Base-by-base conservation (phyloP, 2,113 vertebrate species). In the Xiphias gladius region DNA sequence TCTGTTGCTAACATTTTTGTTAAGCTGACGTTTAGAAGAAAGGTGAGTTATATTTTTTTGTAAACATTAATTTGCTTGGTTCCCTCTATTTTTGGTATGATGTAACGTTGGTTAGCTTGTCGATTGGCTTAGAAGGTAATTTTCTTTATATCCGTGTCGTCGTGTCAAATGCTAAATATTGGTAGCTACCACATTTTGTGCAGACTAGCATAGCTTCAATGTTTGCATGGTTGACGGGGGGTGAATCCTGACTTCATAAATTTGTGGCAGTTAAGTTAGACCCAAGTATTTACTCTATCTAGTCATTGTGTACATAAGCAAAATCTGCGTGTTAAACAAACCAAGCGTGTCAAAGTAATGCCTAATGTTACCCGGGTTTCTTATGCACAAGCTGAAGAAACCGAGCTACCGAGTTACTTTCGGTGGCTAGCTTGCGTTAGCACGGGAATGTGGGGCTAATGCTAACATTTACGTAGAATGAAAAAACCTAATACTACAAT, bases 11-110 rank as follows among this genome's bases (percentile, higher is more conserved):
- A 20, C 20, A 20, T 37, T 68, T 66, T 14, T 52, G 19, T 79
- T 5, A 22, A 16, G 1, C 55, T 50, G 13, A n/a, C 28, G 39
- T 9, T 35, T 55, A 19, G 1, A 46, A 16, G 0, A 65, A 71
- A n/a, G 86, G 89, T 91, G 17, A 65, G 67, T 0, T n/a, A 2
- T 6, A 1, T 32, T 24, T 63, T 0, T 39, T 26, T 30, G 1
- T 12, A 30, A 14, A 4, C 5, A 19, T 1, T 1, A 4, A 16
- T 19, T 1, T 12, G 1, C 7, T 4, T 12, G 1, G 4, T 46
- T 19, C 2, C 0, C 0, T 30, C 2, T 3, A 8, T 1, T 19
- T 1, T 10, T 58, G 2, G 0, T 28, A 0, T 16, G 0, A 0
- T 20, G 0, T 57, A 5, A 19, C 6, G 28, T 16, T 17, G 2